phyloP scores from a whole-genome alignment of 2,113 vertebrate species.

The Gymnocephalus cernua region DNA sequence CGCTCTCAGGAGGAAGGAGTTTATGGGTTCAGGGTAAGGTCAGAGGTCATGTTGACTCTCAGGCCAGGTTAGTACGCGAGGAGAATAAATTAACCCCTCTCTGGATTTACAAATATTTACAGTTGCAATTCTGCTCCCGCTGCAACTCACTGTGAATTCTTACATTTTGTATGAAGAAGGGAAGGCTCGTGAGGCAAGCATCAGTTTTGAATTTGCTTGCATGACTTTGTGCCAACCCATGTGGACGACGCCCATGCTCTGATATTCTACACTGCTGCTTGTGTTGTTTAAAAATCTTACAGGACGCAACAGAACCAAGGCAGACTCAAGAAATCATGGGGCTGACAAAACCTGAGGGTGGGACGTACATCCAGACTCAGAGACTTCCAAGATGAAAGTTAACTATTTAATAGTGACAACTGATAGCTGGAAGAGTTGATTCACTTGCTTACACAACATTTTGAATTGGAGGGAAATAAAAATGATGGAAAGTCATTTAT shows the following conservation, averaged over 20 bases:
- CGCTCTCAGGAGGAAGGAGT: slow-evolving; percentile 52
- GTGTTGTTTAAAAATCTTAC: slow-evolving; percentile 26
- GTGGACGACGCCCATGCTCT: slow-evolving; percentile 54
- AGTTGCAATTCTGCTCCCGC: slow-evolving; percentile 2
- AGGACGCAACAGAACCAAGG: background rate
- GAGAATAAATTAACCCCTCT: slow-evolving; percentile 46
- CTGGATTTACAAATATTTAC: slow-evolving; percentile 72
- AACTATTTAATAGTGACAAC: slow-evolving; percentile 7
- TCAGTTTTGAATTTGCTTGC: slow-evolving; percentile 58
- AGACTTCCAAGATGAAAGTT: slow-evolving; percentile 21
- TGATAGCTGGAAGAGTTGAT: background rate
- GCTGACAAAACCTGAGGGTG: slow-evolving; percentile 30
- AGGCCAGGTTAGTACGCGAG: slow-evolving; percentile 44
- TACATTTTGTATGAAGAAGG: slow-evolving; percentile 15
- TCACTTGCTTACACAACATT: background rate
- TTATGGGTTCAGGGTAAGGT: slow-evolving; percentile 65
- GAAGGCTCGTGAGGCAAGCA: slow-evolving; percentile 37
- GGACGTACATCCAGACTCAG: slow-evolving; percentile 4
- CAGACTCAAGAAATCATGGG: slow-evolving; percentile 17
- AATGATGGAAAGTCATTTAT: slow-evolving; percentile 17
- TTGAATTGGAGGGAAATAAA: background rate
- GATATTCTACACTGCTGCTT: slow-evolving; percentile 30
- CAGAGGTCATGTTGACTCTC: slow-evolving; percentile 71
- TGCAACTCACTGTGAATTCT: slow-evolving; percentile 46
- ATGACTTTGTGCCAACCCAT: slow-evolving; percentile 55